Evolutionary conservation across 2,113 vertebrate species (phyloP), one percentile per base, ranked within the genome.

Genomic region (Okapia johnstoni): DNA sequence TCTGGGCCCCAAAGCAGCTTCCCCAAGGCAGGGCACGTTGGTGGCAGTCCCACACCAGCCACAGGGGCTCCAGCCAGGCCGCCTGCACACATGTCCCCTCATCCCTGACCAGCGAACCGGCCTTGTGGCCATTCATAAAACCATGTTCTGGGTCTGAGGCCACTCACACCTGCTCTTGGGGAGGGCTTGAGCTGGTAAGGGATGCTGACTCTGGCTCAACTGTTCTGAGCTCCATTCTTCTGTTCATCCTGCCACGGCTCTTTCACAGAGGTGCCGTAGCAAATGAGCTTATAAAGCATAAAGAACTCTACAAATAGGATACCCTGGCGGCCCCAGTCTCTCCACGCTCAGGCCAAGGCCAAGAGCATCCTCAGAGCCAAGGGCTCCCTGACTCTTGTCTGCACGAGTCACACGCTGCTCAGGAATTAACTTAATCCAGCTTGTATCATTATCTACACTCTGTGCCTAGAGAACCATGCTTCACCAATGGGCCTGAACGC

Each of bases 281-380:
- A 58, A 95, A 94, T 48, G 91, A 83, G 60, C 86, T 94, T 81
- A 94, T 2, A 21, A 4, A 52, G 70, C 70, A 58, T 30, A 46
- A 96, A 79, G 52, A 66, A 25, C 63, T 28, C 40, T 48, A 90
- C 93, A 81, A 89, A 95, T 1, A n/a, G 80, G 80, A 90, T n/a
- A 21, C 21, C n/a, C 91, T 0, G 3, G 55, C 1, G 2, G 76
- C 25, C 57, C n/a, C 9, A 3, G 50, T 30, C 26, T 57, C 12
- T 14, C 70, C 63, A 8, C 0, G 1, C 76, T 81, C 66, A 13
- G 23, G 76, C 77, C 85, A 81, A 5, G 4, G 76, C 36, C 36
- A 58, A 21, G 52, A 2, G 15, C 11, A 11, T 23, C 57, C 92
- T 87, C 90, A 25, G 0, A 28, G 33, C 90, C 63, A 52, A 55